Base-by-base conservation (phyloP, 2,888 invertebrate genomes). In the Antheraea assamensis region DNA sequence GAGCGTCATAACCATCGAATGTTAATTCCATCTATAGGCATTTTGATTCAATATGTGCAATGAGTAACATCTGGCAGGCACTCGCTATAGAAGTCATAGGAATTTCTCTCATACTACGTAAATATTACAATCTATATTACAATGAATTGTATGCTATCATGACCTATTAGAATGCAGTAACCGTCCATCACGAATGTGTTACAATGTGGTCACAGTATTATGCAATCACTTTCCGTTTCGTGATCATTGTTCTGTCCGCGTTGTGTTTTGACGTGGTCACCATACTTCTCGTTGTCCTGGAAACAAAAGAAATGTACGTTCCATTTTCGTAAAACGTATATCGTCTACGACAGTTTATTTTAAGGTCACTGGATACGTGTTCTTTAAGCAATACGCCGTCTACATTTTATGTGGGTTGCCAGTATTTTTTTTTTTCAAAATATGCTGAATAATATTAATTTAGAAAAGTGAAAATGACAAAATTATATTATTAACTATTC, bases 151-250 rank as follows among this genome's bases (percentile, higher is more conserved):
- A 17, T 3, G 66, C 3, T 3, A 31, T 30, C 19, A 66, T 66
- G 35, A 31, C 7, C 66, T 19, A 66, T 66, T 66, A 31, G 31
- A 35, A 66, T 66, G 66, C 66, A 21, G 21, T 21, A 21, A 21
- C 31, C 30, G 66, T 66, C 31, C 66, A 5, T 5, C 31, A 15
- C 21, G 66, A 5, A 31, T 35, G 17, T 30, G 64, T 64, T 30
- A 30, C 64, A 64, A 13, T 64, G 30, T 64, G 64, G 30, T 35
- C 35, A 27, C 27, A 15, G 31, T 66, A 21, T 66, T 66, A 35
- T 35, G 66, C 66, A 66, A 66, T 66, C 66, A 66, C 66, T 66
- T 66, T 66, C 66, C 31, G 21, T 66, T 31, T 66, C 66, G 21
- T 66, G 31, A 66, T 31, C 66, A 30, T 66, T 66, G 66, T 66